phyloP scores from a whole-genome alignment of 2,888 invertebrate species.

The Litoditis marina region DNA sequence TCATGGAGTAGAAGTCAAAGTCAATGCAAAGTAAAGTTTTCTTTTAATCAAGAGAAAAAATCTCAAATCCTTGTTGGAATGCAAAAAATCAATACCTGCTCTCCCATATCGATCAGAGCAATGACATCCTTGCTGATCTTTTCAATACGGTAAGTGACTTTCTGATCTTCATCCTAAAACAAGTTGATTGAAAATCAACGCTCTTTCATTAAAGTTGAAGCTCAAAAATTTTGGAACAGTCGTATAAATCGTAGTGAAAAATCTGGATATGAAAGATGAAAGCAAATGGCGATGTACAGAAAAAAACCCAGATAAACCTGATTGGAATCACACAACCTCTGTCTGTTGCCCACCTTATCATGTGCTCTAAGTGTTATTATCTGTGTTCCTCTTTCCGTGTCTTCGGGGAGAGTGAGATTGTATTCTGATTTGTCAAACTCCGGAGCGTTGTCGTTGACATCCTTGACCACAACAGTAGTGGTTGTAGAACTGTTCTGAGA shows the following conservation, averaged over 20 bases:
- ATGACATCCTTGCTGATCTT: conserved; percentile 43
- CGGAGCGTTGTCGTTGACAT: conserved; percentile 86
- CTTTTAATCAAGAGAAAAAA: no score
- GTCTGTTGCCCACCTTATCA: conserved; percentile 1
- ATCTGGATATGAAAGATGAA: no score
- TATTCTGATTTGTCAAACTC: conserved; percentile 74
- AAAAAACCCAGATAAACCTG: neutral
- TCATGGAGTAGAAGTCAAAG: no score
- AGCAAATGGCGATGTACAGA: neutral
- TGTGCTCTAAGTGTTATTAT: conserved; percentile 6
- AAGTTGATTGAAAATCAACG: conserved; percentile 58
- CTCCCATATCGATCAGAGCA: conserved; percentile 52
- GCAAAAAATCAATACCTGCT: conserved; percentile 18
- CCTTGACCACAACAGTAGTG: conserved; percentile 49
- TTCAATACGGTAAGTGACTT: conserved; percentile 56
- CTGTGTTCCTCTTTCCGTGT: conserved; percentile 66
- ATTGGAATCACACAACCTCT: no score
- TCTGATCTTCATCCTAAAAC: conserved; percentile 51
- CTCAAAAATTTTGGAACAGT: no score
- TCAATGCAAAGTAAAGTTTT: no score
- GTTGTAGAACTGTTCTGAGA: conserved; percentile 61
- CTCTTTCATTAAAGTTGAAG: no score
- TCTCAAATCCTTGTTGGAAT: conserved; percentile 3
- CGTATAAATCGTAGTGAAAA: no score
- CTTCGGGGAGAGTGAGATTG: conserved; percentile 76